phyloP scores from a whole-genome alignment of 2,888 invertebrate species.

The Stenichneumon culpator region DNA sequence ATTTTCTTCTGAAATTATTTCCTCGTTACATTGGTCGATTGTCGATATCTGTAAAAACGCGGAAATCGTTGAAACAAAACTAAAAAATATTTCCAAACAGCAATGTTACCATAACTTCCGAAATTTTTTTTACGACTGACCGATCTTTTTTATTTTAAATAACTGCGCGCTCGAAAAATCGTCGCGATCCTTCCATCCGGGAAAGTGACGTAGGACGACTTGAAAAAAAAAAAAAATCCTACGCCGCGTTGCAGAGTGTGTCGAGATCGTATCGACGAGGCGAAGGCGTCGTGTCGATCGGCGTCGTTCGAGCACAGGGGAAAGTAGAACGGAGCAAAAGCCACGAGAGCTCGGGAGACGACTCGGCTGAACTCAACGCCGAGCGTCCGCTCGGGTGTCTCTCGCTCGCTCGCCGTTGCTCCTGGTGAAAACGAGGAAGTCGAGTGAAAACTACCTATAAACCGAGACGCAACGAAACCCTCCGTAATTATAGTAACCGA shows the following conservation, averaged over 20 bases:
- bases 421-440: conserved; percentile 84
- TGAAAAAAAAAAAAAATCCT: conserved; percentile 4
- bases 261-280: conserved; percentile 30
- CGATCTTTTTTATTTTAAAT: background rate
- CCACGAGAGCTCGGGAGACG: conserved; percentile 53
- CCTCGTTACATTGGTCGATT: background rate
- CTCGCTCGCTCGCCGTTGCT: conserved; percentile 47
- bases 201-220: conserved; percentile 7
- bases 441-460: conserved; percentile 82
- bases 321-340: conserved; percentile 82
- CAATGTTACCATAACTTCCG: background rate
- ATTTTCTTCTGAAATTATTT: background rate
- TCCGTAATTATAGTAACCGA: conserved; percentile 75
- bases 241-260: conserved; percentile 28
- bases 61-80: no score
- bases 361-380: conserved; percentile 15
- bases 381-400: conserved; percentile 16
- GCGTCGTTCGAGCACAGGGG: conserved; percentile 71
- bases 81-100: background rate
- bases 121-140: background rate
- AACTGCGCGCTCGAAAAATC: background rate
- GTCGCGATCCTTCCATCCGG: background rate
- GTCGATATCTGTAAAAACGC: background rate
- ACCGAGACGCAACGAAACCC: conserved; percentile 72
- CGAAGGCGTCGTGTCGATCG: conserved; percentile 60